Conservation (phyloP, 2,888 invertebrate genomes). For the Prionchulus punctatus region DNA sequence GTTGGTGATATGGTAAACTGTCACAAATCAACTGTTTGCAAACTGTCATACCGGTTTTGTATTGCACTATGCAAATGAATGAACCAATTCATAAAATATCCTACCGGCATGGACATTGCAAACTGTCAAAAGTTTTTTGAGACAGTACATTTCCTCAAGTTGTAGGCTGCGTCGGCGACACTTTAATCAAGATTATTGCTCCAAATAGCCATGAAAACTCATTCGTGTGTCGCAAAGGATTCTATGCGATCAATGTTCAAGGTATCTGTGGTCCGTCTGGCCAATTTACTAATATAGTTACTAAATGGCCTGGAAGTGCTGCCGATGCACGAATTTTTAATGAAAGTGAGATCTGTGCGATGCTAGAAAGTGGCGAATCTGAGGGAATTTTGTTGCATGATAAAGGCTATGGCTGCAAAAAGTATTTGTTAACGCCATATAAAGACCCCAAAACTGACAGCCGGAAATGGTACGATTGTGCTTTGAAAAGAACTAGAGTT, state of each 20-base stretch:
- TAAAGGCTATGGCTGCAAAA: conserved; percentile 1
- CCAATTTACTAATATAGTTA: neutral
- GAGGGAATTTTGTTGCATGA: conserved; percentile 7
- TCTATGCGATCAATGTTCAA: conserved; percentile 1
- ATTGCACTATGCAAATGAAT: neutral
- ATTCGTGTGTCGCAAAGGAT: neutral
- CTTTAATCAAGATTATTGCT: neutral
- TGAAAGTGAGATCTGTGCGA: neutral
- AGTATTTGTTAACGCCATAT: conserved; percentile 13
- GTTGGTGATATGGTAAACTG: neutral
- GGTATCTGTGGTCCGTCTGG: neutral
- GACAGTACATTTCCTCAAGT: neutral
- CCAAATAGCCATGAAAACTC: neutral
- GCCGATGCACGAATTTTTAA: neutral
- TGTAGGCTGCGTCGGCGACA: neutral
- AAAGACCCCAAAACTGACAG: conserved; percentile 8
- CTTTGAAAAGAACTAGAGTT: neutral
- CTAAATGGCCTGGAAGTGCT: neutral
- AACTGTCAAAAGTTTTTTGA: neutral
- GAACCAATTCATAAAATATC: neutral
- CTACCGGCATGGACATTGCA: neutral
- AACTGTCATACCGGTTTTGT: neutral
- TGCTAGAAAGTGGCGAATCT: neutral
- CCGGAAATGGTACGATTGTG: conserved; percentile 11
- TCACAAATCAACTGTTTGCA: neutral